phyloP scores from a whole-genome alignment of 1,140 invertebrate species.

The Drosophila oshimai region DNA sequence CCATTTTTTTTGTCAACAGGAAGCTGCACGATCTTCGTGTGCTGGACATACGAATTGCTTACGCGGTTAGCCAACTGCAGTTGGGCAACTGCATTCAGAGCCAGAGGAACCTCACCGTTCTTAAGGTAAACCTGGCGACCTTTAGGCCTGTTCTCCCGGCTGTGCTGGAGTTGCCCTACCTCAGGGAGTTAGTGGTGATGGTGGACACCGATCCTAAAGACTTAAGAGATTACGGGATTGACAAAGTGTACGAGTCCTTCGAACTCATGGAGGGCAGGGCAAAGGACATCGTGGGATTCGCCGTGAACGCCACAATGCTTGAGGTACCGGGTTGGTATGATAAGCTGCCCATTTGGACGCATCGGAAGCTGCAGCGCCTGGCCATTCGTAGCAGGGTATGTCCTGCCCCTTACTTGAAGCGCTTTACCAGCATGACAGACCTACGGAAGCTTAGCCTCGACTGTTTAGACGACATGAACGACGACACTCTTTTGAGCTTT shows the following conservation, averaged over 20 bases:
- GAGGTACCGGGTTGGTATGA: constrained; percentile 58
- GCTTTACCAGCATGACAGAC: constrained; percentile 58
- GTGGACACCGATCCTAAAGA: constrained; percentile 66
- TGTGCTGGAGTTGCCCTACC: constrained; percentile 53
- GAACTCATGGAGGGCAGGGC: constrained; percentile 62
- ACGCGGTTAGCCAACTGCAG: constrained; percentile 57
- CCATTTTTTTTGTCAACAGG: constrained; percentile 6
- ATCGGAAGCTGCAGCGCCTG: constrained; percentile 43
- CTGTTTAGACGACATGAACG: constrained; percentile 52
- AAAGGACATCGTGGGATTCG: constrained; percentile 48
- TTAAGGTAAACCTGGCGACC: constrained; percentile 68
- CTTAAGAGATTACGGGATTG: constrained; percentile 71
- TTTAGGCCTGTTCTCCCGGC: constrained; percentile 52
- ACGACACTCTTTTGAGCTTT: constrained; percentile 57
- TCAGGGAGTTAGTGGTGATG: constrained; percentile 55
- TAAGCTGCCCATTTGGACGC: constrained; percentile 46
- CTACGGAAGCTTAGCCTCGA: constrained; percentile 59
- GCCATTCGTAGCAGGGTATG: constrained; percentile 71
- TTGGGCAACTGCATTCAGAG: constrained; percentile 48
- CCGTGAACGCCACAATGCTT: constrained; percentile 71
- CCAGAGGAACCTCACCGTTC: constrained; percentile 48
- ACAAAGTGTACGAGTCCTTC: constrained; percentile 65
- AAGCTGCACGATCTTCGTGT: constrained; percentile 48
- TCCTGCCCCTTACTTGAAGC: constrained; percentile 43
- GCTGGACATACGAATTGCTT: constrained; percentile 65